phyloP scores from a whole-genome alignment of 1,140 invertebrate species.

The honey bee (Apis mellifera) region Amel_HAv3.1 CM009935.2:6044501-6045000 shows the following conservation, averaged over 20 bases:
- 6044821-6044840: background rate
- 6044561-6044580: background rate
- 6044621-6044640: conserved; percentile 27
- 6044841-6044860: background rate
- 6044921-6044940: background rate
- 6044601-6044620: conserved; percentile 30
- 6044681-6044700: background rate
- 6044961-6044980: background rate
- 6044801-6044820: background rate
- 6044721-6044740: background rate
- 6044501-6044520: background rate
- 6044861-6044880: background rate
- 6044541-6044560: conserved; percentile 5
- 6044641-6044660: conserved; percentile 6
- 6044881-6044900: background rate
- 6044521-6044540: background rate
- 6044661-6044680: background rate
- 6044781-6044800: conserved; percentile 11
- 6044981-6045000: background rate
- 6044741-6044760: background rate
- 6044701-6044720: background rate
- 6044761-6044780: conserved; percentile 5
- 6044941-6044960: background rate
- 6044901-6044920: background rate
- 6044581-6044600: background rate